These are phyloP conservation scores for Poecile atricapillus DNA, from an alignment of 2,113 vertebrate genomes.

Conservation along the genomic window DNA sequence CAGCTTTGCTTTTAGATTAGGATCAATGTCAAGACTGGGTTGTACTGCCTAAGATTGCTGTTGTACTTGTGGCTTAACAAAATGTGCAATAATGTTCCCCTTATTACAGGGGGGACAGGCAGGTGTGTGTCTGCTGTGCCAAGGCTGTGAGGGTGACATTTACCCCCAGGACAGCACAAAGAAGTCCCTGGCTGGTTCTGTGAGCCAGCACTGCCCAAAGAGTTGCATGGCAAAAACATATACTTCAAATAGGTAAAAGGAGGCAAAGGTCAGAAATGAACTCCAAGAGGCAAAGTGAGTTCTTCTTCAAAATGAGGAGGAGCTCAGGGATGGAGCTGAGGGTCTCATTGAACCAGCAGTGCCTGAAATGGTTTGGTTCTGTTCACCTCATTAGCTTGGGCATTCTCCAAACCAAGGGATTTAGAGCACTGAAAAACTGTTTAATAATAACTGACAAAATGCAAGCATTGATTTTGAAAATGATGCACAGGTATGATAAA, in stretches of 20 bases:
- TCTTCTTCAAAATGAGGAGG: not conserved
- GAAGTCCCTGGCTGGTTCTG: not conserved
- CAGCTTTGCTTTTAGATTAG: not conserved
- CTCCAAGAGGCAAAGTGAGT: not conserved
- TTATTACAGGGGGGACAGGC: fast-evolving
- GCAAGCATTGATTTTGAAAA: not conserved
- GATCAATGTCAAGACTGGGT: not conserved
- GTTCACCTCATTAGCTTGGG: not conserved
- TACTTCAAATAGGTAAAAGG: not conserved
- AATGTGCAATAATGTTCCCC: not conserved
- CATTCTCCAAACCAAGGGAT: not conserved
- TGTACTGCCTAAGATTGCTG: not conserved
- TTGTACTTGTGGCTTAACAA: not conserved
- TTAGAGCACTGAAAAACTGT: not conserved
- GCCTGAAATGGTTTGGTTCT: not conserved
- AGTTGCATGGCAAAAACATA: not conserved
- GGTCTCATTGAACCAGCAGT: not conserved
- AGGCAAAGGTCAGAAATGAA: not conserved
- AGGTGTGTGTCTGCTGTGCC: not conserved
- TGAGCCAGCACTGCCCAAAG: not conserved
- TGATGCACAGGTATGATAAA: not conserved
- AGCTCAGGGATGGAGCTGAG: not conserved
- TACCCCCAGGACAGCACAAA: not conserved
- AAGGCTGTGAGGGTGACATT: not conserved
- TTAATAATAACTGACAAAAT: not conserved